These are phyloP conservation scores for Crocidura indochinensis DNA, from an alignment of 2,797 vertebrate species.

Conservation along the genomic window DNA sequence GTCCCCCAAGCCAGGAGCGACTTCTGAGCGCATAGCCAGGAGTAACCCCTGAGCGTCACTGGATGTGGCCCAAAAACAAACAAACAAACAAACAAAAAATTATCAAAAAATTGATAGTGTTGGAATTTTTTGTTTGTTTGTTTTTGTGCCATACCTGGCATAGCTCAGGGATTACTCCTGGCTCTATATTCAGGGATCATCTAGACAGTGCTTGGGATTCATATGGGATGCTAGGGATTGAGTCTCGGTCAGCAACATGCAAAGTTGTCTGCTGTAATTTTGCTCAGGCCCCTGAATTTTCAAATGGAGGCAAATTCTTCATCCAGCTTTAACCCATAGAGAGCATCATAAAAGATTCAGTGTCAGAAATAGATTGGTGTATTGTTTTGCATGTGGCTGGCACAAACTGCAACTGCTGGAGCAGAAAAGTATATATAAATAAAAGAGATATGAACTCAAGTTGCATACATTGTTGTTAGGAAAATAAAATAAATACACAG, in stretches of 20 bases:
- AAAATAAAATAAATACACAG: constrained; percentile 54
- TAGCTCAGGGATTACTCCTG: no score
- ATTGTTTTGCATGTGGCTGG: neutral
- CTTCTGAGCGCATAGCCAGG: no score
- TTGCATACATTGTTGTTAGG: neutral
- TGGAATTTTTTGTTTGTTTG: neutral
- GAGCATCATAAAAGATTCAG: neutral
- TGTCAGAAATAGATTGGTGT: neutral
- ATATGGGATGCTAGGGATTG: no score
- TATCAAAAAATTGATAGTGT: neutral
- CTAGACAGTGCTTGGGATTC: no score
- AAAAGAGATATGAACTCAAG: neutral
- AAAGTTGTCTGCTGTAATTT: no score
- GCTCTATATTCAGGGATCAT: no score
- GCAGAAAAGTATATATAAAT: neutral
- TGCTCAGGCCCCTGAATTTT: neutral
- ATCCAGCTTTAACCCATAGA: neutral
- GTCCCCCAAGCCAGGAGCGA: no score
- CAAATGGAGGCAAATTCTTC: neutral
- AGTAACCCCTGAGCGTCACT: no score
- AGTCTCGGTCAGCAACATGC: no score
- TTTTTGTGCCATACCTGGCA: no score
- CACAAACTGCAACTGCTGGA: neutral
- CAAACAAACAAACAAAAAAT: no score
- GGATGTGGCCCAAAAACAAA: no score